Evolutionary conservation across 2,888 invertebrate genomes (phyloP).

Genomic region (Nomada flava): DNA sequence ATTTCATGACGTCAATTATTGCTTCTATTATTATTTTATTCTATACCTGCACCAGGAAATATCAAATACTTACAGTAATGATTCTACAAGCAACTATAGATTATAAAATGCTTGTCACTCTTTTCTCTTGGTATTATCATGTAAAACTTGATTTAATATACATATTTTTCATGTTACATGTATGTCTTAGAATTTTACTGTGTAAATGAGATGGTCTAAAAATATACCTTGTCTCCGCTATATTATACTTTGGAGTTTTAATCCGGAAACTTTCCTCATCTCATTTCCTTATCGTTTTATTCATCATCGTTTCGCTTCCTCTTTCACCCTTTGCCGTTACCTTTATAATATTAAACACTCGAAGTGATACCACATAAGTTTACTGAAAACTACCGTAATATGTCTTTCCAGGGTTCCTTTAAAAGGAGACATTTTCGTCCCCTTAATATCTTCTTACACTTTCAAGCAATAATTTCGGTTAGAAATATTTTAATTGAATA

Average conservation of each 20-base stretch:
- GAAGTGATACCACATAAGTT: neutral
- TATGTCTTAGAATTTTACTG: conserved; percentile 1
- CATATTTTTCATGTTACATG: no score
- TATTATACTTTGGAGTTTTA: conserved; percentile 17
- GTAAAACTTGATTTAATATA: no score
- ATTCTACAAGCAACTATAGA: no score
- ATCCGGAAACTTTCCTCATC: conserved; percentile 12
- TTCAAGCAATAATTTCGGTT: no score
- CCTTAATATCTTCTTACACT: no score
- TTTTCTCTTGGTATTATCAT: no score
- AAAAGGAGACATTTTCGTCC: neutral
- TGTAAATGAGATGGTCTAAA: neutral
- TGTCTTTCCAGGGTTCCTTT: neutral
- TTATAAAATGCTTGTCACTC: no score
- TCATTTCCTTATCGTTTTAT: conserved; percentile 17
- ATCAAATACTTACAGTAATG: no score
- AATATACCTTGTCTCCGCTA: neutral
- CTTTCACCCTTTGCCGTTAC: neutral
- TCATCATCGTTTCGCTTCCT: neutral
- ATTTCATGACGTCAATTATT: neutral
- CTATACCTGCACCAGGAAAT: no score
- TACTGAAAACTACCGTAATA: neutral
- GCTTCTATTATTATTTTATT: no score
- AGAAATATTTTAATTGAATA: no score
- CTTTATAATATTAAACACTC: neutral